phyloP scores from a whole-genome alignment of 2,888 invertebrate genomes.

The Acleris literana region DNA sequence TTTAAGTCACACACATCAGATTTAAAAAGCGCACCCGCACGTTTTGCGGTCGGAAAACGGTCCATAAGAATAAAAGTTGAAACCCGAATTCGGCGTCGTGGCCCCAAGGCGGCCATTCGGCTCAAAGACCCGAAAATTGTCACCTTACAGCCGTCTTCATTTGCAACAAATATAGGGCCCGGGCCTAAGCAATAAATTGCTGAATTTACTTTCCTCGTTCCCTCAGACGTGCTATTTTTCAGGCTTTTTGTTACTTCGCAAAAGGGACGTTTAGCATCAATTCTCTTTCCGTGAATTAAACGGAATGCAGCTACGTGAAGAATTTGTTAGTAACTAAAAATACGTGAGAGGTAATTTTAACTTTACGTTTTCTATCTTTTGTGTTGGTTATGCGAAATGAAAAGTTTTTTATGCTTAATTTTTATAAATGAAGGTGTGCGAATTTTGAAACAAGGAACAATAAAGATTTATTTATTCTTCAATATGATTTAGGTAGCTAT shows the following conservation, averaged over 20 bases:
- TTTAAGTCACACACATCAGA: constrained; percentile 10
- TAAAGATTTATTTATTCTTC: no score
- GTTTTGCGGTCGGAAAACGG: constrained; percentile 39
- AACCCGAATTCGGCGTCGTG: constrained; percentile 50
- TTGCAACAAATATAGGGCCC: constrained; percentile 79
- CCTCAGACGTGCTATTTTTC: constrained; percentile 75
- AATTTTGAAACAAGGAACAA: no score
- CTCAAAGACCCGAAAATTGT: constrained; percentile 74
- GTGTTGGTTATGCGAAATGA: no score
- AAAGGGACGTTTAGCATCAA: constrained; percentile 69
- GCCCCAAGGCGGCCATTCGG: constrained; percentile 72
- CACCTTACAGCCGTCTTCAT: constrained; percentile 78
- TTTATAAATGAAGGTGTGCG: no score
- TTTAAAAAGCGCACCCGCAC: constrained; percentile 25
- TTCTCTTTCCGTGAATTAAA: constrained; percentile 57
- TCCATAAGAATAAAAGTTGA: constrained; percentile 61
- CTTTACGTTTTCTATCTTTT: no score
- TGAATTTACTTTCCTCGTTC: constrained; percentile 74
- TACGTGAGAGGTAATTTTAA: no score
- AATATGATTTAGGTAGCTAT: no score
- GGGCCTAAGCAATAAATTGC: constrained; percentile 74
- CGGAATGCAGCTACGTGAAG: constrained; percentile 31
- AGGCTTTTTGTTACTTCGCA: constrained; percentile 71
- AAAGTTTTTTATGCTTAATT: no score
- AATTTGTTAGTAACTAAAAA: constrained; percentile 17